Conservation (phyloP, 2,797 vertebrate species). For the Botia kubotai region DNA sequence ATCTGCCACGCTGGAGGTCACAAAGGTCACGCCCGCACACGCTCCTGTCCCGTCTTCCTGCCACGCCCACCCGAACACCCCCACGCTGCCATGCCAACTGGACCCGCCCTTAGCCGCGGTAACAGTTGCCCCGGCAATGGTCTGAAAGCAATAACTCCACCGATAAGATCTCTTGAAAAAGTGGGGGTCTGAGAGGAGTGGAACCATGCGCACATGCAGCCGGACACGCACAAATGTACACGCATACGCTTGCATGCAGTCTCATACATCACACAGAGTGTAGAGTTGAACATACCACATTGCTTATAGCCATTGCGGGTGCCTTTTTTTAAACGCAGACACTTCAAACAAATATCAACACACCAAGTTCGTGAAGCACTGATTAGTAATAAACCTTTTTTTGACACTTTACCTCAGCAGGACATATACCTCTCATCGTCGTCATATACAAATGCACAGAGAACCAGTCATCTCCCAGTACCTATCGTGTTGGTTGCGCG, state of each 20-base stretch:
- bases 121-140: conserved; percentile 80
- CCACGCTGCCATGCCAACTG: conserved; percentile 61
- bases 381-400: conserved; percentile 24
- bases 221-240: conserved; percentile 60
- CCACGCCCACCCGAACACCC: conserved; percentile 77
- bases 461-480: conserved; percentile 12
- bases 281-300: conserved; percentile 16
- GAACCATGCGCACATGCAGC: conserved; percentile 29
- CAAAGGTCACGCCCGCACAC: conserved; percentile 86
- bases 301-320: conserved; percentile 57
- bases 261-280: conserved; percentile 61
- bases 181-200: conserved; percentile 62
- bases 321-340: conserved; percentile 63
- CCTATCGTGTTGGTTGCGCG: conserved; percentile 17
- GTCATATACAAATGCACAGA: conserved; percentile 14
- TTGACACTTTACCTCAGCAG: conserved; percentile 64
- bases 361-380: conserved; percentile 71
- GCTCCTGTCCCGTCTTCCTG: conserved; percentile 90
- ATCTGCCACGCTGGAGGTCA: conserved; percentile 81
- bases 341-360: conserved; percentile 38
- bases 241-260: conserved; percentile 48
- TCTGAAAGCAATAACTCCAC: conserved; percentile 84
- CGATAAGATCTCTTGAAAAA: conserved; percentile 61
- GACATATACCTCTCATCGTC: conserved; percentile 60
- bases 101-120: conserved; percentile 75